Evolutionary conservation across 1,140 invertebrate species (phyloP).

Genomic region (Melipona quadrifasciata): DNA sequence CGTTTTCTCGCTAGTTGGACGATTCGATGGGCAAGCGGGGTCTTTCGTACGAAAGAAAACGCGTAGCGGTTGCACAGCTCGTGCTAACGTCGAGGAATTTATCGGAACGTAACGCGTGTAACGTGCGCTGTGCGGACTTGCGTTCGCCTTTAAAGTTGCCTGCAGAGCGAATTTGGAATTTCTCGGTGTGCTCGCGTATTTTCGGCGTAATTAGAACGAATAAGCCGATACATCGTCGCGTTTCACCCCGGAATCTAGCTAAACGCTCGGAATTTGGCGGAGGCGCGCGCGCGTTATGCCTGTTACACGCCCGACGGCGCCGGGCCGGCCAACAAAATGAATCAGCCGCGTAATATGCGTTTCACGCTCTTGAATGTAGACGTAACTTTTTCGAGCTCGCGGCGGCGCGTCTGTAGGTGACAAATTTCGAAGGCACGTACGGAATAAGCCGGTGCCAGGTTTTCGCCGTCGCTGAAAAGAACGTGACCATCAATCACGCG

Average conservation of each 20-base stretch:
- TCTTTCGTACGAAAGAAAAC: conserved; percentile 15
- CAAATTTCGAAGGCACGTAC: conserved; percentile 23
- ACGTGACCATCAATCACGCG: conserved; percentile 35
- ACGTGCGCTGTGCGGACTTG: too few relatives aligned
- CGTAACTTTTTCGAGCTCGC: not conserved
- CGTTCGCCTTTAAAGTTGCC: too few relatives aligned
- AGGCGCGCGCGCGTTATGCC: not conserved
- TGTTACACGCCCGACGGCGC: not conserved
- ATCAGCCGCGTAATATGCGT: not conserved
- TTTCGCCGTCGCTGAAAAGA: conserved; percentile 26
- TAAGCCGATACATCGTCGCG: conserved; percentile 15
- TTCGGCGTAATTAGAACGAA: conserved; percentile 19
- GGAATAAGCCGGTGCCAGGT: conserved; percentile 7
- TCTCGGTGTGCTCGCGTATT: not conserved
- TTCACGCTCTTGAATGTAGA: not conserved
- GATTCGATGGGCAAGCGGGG: not conserved
- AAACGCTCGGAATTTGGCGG: not conserved
- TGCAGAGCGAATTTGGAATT: too few relatives aligned
- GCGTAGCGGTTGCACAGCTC: not conserved
- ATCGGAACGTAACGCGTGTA: not conserved
- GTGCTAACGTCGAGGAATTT: not conserved
- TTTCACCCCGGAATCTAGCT: conserved; percentile 13
- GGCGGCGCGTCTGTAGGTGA: not conserved
- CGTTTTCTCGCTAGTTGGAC: not conserved
- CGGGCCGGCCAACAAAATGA: not conserved